A percentile compares a stretch with the other conserved stretches of the same genome.
phyloP scores from a whole-genome alignment of 2,888 invertebrate species.

The Mythimna vitellina region DNA sequence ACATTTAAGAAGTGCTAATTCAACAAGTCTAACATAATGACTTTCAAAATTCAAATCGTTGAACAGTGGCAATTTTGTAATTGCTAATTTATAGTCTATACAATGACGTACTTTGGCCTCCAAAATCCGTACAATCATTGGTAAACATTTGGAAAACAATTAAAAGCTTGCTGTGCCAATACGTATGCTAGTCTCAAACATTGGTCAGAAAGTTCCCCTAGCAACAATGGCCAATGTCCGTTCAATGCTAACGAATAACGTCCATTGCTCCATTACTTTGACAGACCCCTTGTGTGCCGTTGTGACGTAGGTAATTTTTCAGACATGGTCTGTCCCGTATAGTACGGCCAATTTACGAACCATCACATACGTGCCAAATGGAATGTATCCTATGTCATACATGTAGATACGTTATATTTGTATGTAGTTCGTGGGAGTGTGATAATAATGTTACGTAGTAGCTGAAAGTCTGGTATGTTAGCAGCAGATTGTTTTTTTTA shows the following conservation, averaged over 20 bases:
- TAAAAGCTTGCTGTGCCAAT: conserved; percentile 12
- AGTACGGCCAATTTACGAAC: conserved; percentile 19
- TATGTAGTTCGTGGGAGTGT: conserved; percentile 32
- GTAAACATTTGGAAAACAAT: conserved; percentile 20
- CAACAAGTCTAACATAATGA: neutral
- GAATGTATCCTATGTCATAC: conserved; percentile 24
- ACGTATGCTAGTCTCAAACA: conserved; percentile 5
- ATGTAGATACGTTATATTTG: conserved; percentile 14
- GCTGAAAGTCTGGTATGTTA: conserved; percentile 26
- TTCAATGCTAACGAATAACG: conserved; percentile 43
- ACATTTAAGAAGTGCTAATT: neutral
- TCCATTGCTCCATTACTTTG: conserved; percentile 36
- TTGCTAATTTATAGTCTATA: conserved; percentile 17
- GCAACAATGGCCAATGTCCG: conserved; percentile 44
- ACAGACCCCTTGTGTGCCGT: conserved; percentile 54
- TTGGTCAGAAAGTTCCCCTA: conserved; percentile 40
- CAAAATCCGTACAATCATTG: conserved; percentile 19
- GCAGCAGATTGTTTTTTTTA: conserved; percentile 30
- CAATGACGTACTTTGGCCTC: conserved; percentile 18
- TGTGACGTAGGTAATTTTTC: conserved; percentile 40
- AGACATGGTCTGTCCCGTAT: conserved; percentile 33
- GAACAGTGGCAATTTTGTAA: conserved; percentile 11
- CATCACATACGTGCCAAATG: conserved; percentile 31
- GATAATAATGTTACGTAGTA: conserved; percentile 48
- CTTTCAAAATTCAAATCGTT: conserved; percentile 2